phyloP scores from a whole-genome alignment of 2,888 invertebrate genomes.

The Lobophora halterata region DNA sequence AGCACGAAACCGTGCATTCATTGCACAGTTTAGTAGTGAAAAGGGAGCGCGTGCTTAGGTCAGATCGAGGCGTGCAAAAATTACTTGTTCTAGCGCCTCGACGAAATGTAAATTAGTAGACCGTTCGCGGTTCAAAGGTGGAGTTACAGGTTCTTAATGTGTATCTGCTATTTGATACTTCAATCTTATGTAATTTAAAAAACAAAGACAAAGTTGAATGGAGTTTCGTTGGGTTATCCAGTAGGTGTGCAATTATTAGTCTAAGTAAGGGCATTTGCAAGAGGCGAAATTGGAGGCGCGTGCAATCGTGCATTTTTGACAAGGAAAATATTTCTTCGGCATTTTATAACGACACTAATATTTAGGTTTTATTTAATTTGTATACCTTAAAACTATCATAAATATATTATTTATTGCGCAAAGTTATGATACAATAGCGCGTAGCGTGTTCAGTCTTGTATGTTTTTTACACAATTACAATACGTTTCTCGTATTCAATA shows the following conservation, averaged over 20 bases:
- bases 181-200: constrained; percentile 1
- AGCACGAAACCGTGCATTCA: constrained; percentile 27
- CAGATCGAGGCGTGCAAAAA: constrained; percentile 48
- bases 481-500: constrained; percentile 3
- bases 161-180: constrained; percentile 11
- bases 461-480: neutral
- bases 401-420: too few relatives aligned
- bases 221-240: neutral
- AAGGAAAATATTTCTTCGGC: too few relatives aligned
- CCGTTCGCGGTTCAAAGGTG: constrained; percentile 45
- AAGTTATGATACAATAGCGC: too few relatives aligned
- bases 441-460: too few relatives aligned
- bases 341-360: too few relatives aligned
- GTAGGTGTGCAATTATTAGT: neutral
- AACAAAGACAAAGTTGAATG: neutral
- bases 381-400: too few relatives aligned
- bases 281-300: neutral
- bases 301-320: constrained; percentile 2
- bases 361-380: too few relatives aligned
- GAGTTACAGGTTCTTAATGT: constrained; percentile 32
- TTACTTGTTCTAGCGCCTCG: constrained; percentile 49
- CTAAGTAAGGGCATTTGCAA: too few relatives aligned
- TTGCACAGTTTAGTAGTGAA: constrained; percentile 26
- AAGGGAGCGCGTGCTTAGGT: constrained; percentile 41
- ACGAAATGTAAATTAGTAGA: constrained; percentile 56